Evolutionary conservation across 1,140 invertebrate genomes (phyloP).

Genomic region (Drosophila simulans): DNA sequence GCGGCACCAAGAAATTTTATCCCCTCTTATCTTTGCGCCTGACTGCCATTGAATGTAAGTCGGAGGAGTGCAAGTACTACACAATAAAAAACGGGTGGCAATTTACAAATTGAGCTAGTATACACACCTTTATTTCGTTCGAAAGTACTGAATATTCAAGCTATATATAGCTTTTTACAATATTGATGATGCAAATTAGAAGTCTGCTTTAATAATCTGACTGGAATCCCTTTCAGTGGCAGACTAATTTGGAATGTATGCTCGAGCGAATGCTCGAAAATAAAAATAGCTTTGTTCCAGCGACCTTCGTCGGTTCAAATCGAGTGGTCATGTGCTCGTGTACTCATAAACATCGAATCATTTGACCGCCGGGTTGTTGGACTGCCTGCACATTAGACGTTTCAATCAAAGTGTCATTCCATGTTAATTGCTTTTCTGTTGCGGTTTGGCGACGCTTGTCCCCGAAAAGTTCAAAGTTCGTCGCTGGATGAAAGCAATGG

Average conservation of each 20-base stretch:
- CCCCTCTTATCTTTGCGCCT: constrained; percentile 28
- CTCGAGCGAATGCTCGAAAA: neutral
- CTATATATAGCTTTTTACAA: too few relatives aligned
- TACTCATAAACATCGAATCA: constrained; percentile 11
- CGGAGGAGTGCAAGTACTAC: neutral
- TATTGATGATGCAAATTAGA: too few relatives aligned
- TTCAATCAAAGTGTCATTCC: constrained; percentile 58
- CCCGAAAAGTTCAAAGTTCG: constrained; percentile 51
- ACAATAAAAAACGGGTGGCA: neutral
- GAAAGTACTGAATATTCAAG: too few relatives aligned
- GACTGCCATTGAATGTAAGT: constrained; percentile 21
- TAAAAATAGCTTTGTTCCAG: constrained; percentile 5
- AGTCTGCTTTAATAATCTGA: neutral
- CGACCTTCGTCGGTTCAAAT: neutral
- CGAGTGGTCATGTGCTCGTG: constrained; percentile 8
- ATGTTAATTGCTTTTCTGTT: constrained; percentile 58
- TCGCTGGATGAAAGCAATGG: constrained; percentile 8
- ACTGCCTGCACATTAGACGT: constrained; percentile 52
- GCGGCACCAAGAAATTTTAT: constrained; percentile 24
- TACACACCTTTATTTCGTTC: too few relatives aligned
- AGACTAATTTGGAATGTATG: neutral
- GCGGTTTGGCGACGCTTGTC: constrained; percentile 38
- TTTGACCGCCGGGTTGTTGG: constrained; percentile 37
- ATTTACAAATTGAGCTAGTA: too few relatives aligned
- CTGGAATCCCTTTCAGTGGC: neutral